Evolutionary conservation across 2,797 vertebrate species (phyloP), one percentile per base, ranked within the genome.

Genomic region (Microtus californicus): DNA sequence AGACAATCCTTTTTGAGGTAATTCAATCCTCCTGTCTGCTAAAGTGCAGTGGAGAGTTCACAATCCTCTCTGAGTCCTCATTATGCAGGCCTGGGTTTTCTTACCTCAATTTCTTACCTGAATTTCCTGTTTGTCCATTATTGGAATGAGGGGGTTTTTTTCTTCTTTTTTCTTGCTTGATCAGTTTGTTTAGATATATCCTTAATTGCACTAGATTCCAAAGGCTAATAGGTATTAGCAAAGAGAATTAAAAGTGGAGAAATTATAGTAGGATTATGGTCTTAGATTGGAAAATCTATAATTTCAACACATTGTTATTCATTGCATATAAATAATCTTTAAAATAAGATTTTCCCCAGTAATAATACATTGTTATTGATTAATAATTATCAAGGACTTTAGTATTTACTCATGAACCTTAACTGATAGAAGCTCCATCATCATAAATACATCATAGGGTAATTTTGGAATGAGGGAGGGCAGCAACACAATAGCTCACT

Each of bases 21-120:
- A 37, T 51, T 27, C 34, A 4, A 9, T 9, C 14, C 65, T 1
- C 59, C 27, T 76, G 29, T 2, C 12, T 77, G 48, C 6, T 74
- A 8, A 12, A 2, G 34, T 5, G 19, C 63, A 25, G 59, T 81
- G 1, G 37, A 86, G n/a, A 14, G 4, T 31, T 51, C 1, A 11
- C 2, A 25, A 0, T 43, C 15, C 5, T 31, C 12, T 37, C 34
- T 54, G 34, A 4, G 29, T 40, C 15, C 27, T 76, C 2, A 1
- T 76, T 37, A 37, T 40, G 12, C 59, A 81, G 48, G 4, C 51
- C 15, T n/a, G 51, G 1, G 0, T 80, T 37, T 12, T 23, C 25
- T 67, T 40, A 48, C 21, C 21, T 80, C 0, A 54, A 13, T 0
- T 40, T 40, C 40, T 40, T 40, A 40, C 37, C 76, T 45, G 13